phyloP scores from a whole-genome alignment of 2,888 invertebrate species.

The Leptinotarsa rubiginosa region DNA sequence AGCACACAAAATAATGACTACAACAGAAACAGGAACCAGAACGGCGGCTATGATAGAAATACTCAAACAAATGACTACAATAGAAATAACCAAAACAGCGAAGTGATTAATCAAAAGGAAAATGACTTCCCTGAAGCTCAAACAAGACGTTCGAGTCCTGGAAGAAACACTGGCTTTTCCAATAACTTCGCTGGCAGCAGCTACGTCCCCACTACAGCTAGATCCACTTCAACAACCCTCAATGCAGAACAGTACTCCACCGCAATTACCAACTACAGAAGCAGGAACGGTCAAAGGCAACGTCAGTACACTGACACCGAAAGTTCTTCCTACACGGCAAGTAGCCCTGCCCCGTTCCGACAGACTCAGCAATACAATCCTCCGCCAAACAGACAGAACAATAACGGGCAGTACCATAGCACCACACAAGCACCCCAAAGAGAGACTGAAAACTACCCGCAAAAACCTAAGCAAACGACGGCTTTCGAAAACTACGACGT shows the following conservation, averaged over 20 bases:
- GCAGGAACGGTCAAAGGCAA: constrained; percentile 51
- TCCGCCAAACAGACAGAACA: constrained; percentile 45
- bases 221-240: constrained; percentile 59
- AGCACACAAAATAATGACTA: constrained; percentile 40
- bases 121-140: constrained; percentile 48
- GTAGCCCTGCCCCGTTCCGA: constrained; percentile 65
- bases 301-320: constrained; percentile 34
- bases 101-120: constrained; percentile 36
- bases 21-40: constrained; percentile 43
- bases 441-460: constrained; percentile 58
- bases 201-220: constrained; percentile 67
- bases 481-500: constrained; percentile 48
- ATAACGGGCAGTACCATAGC: constrained; percentile 44
- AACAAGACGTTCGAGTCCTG: constrained; percentile 57
- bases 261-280: constrained; percentile 52
- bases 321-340: constrained; percentile 57
- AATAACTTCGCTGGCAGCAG: constrained; percentile 68
- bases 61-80: constrained; percentile 37
- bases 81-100: constrained; percentile 49
- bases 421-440: constrained; percentile 50
- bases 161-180: constrained; percentile 60
- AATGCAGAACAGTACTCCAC: constrained; percentile 57
- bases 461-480: constrained; percentile 44
- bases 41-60: constrained; percentile 40
- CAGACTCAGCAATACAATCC: constrained; percentile 56